These are phyloP conservation scores for Hassar affinis DNA, from an alignment of 2,113 vertebrate species.

Conservation along the genomic window DNA sequence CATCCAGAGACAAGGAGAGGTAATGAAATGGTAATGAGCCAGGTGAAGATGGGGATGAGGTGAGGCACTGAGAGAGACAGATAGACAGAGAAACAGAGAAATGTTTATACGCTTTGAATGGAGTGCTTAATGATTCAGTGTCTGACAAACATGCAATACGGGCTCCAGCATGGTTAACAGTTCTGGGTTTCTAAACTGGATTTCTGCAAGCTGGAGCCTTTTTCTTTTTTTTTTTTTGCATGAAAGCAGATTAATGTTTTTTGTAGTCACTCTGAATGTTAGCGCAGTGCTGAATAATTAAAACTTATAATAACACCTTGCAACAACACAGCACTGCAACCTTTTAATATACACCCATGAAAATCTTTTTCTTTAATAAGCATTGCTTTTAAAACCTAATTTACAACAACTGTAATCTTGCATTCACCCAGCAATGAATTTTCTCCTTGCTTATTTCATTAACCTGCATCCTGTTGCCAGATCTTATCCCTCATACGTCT, in stretches of 20 bases:
- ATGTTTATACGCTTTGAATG: neutral
- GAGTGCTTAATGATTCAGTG: neutral
- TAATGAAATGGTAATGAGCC: slow-evolving; percentile 41
- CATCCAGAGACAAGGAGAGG: slow-evolving; percentile 38
- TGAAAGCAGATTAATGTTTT: neutral
- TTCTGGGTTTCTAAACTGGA: neutral
- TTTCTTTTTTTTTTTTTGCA: neutral
- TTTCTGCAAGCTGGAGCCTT: no score
- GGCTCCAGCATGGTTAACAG: neutral
- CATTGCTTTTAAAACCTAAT: no score
- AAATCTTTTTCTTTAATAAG: no score
- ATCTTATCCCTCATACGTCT: no score
- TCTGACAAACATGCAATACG: neutral
- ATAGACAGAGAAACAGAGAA: neutral
- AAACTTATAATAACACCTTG: neutral
- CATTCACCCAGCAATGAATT: no score
- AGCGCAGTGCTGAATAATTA: neutral
- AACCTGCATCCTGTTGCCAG: no score
- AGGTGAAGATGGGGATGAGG: neutral
- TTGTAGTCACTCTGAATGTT: neutral
- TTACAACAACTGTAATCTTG: no score
- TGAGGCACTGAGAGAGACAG: neutral
- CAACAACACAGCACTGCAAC: neutral
- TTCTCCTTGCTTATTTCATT: no score
- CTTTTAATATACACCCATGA: neutral